Conservation (phyloP, 2,888 invertebrate genomes). For the Hermaeophaga mercurialis region DNA sequence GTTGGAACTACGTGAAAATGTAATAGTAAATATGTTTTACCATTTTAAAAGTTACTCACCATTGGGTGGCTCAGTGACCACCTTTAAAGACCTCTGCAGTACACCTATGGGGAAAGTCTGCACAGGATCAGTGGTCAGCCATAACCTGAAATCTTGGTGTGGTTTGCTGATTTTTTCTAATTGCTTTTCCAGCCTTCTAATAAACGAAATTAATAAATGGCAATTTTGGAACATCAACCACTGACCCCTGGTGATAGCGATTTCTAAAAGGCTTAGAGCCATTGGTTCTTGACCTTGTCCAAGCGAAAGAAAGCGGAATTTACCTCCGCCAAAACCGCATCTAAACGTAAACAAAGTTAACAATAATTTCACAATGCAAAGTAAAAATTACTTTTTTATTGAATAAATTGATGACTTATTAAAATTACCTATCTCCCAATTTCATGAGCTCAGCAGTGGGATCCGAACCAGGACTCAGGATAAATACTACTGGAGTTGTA, state of each 20-base stretch:
- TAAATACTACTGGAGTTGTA: slow-evolving; percentile 87
- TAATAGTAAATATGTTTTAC: no score
- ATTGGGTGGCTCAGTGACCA: slow-evolving; percentile 92
- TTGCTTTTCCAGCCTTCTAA: slow-evolving; percentile 80
- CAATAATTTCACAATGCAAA: no score
- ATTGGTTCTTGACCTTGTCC: slow-evolving; percentile 94
- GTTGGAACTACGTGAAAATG: no score
- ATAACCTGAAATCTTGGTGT: slow-evolving; percentile 89
- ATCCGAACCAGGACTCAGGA: slow-evolving; percentile 92
- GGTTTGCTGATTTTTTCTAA: slow-evolving; percentile 79
- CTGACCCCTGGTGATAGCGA: slow-evolving; percentile 75
- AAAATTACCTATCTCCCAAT: slow-evolving; percentile 68
- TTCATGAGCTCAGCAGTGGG: slow-evolving; percentile 87
- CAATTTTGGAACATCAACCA: slow-evolving; percentile 96
- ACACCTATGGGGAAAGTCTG: slow-evolving; percentile 89
- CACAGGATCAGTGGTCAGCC: slow-evolving; percentile 91
- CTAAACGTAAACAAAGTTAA: slow-evolving; percentile 52
- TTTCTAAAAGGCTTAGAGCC: slow-evolving; percentile 71
- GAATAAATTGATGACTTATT: no score
- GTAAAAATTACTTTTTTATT: no score
- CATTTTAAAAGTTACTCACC: no score
- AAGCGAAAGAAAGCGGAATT: slow-evolving; percentile 86
- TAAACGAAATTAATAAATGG: slow-evolving; percentile 80
- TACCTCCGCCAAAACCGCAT: slow-evolving; percentile 71
- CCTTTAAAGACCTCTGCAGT: slow-evolving; percentile 65